Conservation (phyloP, 2,113 vertebrate genomes). For the Nycticryphes semicollaris region DNA sequence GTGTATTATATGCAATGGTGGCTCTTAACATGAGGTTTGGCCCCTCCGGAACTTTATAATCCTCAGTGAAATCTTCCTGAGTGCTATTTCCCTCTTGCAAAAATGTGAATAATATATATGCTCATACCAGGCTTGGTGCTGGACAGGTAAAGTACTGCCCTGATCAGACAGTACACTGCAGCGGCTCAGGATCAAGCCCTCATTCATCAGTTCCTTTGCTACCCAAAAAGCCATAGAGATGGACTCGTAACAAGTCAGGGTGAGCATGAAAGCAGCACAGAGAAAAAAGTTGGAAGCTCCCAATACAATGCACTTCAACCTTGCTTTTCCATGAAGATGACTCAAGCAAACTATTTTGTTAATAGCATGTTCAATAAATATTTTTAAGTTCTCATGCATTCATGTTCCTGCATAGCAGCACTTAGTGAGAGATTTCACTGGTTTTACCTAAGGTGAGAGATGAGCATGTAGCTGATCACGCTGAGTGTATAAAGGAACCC, state of each 20-base stretch:
- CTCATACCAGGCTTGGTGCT: neutral
- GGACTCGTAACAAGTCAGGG: neutral
- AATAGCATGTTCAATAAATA: neutral
- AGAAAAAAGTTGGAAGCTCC: neutral
- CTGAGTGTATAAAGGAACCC: neutral
- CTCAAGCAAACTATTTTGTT: neutral
- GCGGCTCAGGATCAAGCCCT: neutral
- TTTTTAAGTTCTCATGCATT: neutral
- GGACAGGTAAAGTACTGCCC: neutral
- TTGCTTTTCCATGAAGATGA: neutral
- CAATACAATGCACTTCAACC: rapidly evolving
- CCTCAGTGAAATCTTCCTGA: neutral
- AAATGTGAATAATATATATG: neutral
- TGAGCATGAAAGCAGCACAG: neutral
- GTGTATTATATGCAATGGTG: neutral
- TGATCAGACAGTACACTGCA: neutral
- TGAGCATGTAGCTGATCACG: neutral
- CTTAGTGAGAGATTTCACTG: neutral
- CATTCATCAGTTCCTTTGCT: neutral
- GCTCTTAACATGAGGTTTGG: neutral
- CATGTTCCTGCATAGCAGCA: neutral
- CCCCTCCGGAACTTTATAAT: neutral
- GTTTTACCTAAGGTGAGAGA: neutral
- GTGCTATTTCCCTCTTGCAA: neutral
- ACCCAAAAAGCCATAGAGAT: neutral